phyloP scores from a whole-genome alignment of 1,140 invertebrate genomes.

The Anastatus disparis region DNA sequence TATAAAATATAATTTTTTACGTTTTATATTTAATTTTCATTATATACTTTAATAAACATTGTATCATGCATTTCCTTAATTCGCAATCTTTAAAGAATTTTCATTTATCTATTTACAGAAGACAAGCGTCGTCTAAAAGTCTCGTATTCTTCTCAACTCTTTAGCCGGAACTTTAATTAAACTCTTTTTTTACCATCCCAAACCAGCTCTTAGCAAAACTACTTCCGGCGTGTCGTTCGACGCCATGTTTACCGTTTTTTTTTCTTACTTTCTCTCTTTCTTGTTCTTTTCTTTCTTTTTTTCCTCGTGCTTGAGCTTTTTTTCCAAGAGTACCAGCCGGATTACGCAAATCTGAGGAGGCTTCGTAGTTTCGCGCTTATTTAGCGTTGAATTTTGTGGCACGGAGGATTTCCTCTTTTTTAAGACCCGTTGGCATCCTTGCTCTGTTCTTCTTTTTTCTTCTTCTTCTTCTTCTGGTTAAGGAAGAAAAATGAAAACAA shows the following conservation, averaged over 20 bases:
- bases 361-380: slow-evolving; percentile 2
- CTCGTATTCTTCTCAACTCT: slow-evolving; percentile 38
- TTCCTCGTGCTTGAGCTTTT: too few species aligned
- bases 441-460: not conserved
- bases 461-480: not conserved
- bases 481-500: not conserved
- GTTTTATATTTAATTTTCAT: too few species aligned
- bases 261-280: too few species aligned
- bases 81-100: not conserved
- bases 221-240: slow-evolving; percentile 39
- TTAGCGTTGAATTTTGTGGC: slow-evolving; percentile 9
- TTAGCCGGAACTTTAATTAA: slow-evolving; percentile 55
- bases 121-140: not conserved
- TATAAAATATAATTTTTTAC: too few species aligned
- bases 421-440: too few species aligned
- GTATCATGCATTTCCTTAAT: too few species aligned
- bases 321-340: too few species aligned
- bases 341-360: slow-evolving; percentile 11
- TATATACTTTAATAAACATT: too few species aligned
- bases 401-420: slow-evolving; percentile 5
- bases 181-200: slow-evolving; percentile 48
- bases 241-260: not conserved
- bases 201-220: slow-evolving; percentile 31
- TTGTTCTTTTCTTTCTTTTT: too few species aligned
- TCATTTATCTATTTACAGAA: not conserved